Base-by-base conservation (phyloP, 2,888 invertebrate genomes). In the Gandaritis pyraliata region DNA sequence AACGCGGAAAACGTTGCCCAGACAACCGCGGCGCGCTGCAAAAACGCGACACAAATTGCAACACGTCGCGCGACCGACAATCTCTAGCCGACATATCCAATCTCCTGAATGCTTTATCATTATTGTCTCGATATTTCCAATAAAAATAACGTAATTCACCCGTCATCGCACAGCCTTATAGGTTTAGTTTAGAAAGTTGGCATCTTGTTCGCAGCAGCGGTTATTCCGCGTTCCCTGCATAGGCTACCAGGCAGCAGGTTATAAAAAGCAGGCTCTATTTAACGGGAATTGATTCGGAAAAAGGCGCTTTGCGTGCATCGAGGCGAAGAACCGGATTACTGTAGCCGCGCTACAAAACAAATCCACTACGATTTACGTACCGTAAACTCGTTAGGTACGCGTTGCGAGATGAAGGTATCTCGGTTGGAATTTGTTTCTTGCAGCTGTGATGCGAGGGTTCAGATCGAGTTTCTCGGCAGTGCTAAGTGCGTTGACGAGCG, bases 121-220 rank as follows among this genome's bases (percentile, higher is more conserved):
- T 83, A 85, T 85, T 76, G 80, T 82, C 74, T 81, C 65, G 65
- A 80, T 72, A 80, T 72, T 80, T 82, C 80, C 83, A 87, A 88
- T 88, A 88, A 88, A 86, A 88, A 85, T 87, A 86, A 86, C 81
- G 82, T 87, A 87, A 88, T 87, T 87, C 82, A 84, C 84, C 80
- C 80, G 80, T 77, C 78, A 60, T 43, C 78, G 80, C 79, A 86
- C 78, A 71, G 74, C 81, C 84, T 88, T 85, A 87, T 87, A 87
- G 88, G 84, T 88, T 88, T 86, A 87, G 88, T 89, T 90, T 89
- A 89, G 90, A 91, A 90, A 90, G 90, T 90, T 86, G 89, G 85
- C 89, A 88, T 88, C 88, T 90, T 89, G 90, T 90, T 85, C 81
- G 76, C 85, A 85, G 76, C 85, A 85, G 88, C 86, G 85, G 89